Conservation (phyloP, 2,888 invertebrate genomes). For the Conistra vaccinii region DNA sequence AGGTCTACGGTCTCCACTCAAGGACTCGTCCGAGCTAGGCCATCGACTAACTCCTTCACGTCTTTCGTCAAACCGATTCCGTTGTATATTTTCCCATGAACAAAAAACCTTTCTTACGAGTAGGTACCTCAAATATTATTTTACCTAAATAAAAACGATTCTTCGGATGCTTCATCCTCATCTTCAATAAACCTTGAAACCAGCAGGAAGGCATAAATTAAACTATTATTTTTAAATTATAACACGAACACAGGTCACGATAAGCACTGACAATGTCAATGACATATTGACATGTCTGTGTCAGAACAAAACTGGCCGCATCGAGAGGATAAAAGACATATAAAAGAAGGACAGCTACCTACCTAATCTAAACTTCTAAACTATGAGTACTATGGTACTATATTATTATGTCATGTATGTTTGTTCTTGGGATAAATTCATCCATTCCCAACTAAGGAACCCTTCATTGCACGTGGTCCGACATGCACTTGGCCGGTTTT, state of each 20-base stretch:
- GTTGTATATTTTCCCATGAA: neutral
- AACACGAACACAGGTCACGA: slow-evolving; percentile 3
- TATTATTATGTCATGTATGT: too few species aligned
- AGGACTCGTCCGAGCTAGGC: neutral
- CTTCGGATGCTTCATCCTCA: slow-evolving; percentile 39
- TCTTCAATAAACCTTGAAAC: slow-evolving; percentile 30
- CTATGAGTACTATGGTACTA: too few species aligned
- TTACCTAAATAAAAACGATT: slow-evolving; percentile 37
- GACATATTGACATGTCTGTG: neutral
- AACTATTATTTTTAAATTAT: neutral
- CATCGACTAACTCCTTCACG: neutral
- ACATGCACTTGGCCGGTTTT: too few species aligned
- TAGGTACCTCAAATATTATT: neutral
- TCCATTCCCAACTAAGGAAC: too few species aligned
- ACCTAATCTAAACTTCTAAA: too few species aligned
- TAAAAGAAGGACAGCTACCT: neutral
- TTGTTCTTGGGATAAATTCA: too few species aligned
- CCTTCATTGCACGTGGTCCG: too few species aligned
- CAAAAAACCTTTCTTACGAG: neutral
- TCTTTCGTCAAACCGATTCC: neutral
- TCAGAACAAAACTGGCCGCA: slow-evolving; percentile 11
- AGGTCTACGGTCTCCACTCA: too few species aligned
- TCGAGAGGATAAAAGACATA: neutral
- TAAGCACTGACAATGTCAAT: slow-evolving; percentile 2
- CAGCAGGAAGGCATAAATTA: slow-evolving; percentile 34